A percentile compares a stretch with the other conserved stretches of the same genome.
phyloP scores from a whole-genome alignment of 2,888 invertebrate genomes.

The Cephalotes varians region DNA sequence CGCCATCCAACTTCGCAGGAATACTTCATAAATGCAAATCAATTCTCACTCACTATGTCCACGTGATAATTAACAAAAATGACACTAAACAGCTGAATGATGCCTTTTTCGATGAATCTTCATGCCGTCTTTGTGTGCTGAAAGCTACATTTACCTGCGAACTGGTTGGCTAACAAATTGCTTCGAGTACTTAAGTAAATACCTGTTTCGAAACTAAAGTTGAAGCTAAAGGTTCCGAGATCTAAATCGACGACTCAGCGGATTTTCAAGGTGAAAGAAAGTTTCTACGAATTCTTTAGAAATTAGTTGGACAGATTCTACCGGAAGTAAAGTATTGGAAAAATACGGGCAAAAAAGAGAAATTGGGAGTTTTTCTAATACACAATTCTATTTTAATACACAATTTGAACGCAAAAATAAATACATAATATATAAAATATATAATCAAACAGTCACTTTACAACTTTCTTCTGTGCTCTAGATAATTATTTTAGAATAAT shows the following conservation, averaged over 20 bases:
- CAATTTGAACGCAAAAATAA: not conserved
- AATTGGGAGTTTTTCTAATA: not conserved
- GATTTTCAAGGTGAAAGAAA: slow-evolving; percentile 17
- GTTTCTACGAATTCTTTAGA: not conserved
- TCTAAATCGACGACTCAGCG: slow-evolving; percentile 18
- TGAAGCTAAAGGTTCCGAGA: not conserved
- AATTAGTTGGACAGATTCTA: not conserved
- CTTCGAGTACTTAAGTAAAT: slow-evolving; percentile 40
- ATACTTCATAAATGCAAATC: not conserved
- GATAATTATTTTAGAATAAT: not conserved
- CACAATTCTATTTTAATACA: not conserved
- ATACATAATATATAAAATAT: not conserved
- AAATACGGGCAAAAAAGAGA: not conserved
- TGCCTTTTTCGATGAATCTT: not conserved
- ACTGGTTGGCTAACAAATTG: slow-evolving; percentile 39
- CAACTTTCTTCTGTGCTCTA: not conserved
- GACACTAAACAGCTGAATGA: not conserved
- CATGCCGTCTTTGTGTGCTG: not conserved
- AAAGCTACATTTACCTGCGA: slow-evolving; percentile 27
- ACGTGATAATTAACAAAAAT: slow-evolving; percentile 3
- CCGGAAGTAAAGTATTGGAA: not conserved
- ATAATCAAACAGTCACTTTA: not conserved
- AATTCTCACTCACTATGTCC: not conserved
- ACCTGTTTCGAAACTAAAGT: slow-evolving; percentile 25
- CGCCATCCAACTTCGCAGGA: too few relatives aligned